Base-by-base conservation (phyloP, 2,888 invertebrate genomes). In the Homarus gammarus region DNA sequence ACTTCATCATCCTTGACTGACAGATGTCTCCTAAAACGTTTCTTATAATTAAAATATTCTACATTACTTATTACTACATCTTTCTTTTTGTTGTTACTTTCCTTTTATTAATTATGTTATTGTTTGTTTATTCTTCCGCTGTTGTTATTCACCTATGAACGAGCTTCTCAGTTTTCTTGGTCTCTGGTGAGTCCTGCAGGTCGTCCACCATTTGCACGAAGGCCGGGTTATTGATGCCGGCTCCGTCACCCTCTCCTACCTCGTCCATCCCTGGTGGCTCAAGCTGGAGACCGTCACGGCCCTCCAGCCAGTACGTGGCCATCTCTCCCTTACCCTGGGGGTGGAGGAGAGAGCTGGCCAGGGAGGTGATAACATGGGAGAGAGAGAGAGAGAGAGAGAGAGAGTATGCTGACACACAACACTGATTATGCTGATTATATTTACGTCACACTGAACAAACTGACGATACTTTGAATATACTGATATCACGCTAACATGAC, bases 241-340 rank as follows among this genome's bases (percentile, higher is more conserved):
- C 79, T 27, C 36, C 70, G 31, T 31, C 68, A 15, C 38, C 77
- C 1, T 27, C 36, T 1, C n/a, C 38, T 12, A 70, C 49, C 10
- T 70, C 84, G 18, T 56, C 75, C 12, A 36, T 18, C 0, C 10
- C 36, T 10, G 33, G 22, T 22, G 75, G 79, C 33, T 79, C 38
- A 12, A 86, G 38, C 51, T 78, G 68, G 12, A 89, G 40, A 18
- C 89, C 89, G 27, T 89, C 89, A 5, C 89, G 64, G 44, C 90
- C 90, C 31, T 87, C 87, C 51, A 90, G 68, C 87, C 87, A 90
- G 64, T 87, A 90, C 18, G 90, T 90, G 56, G 84, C 79, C 90
- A 90, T 87, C 79, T 87, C 87, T 0, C 90, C 90, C 61, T 87
- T 90, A 27, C 90, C 90, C 90, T 90, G 85, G n/a, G 78, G 18